These are phyloP conservation scores for Drosophila equinoxialis DNA, from an alignment of 1,140 invertebrate species.

Conservation along the genomic window DNA sequence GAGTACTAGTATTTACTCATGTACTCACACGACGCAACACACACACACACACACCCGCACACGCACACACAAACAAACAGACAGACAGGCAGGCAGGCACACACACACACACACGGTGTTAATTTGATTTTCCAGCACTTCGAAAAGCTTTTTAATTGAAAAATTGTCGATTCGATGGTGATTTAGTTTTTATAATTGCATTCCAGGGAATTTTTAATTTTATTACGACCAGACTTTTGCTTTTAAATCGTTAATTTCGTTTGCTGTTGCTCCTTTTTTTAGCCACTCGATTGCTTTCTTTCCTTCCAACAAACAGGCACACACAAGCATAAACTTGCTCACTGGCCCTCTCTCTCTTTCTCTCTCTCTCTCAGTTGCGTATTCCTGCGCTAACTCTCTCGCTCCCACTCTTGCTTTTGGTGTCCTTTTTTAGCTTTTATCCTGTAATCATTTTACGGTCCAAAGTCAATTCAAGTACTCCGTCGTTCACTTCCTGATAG, in stretches of 20 bases:
- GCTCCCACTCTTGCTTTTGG: constrained; percentile 24
- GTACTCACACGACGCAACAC: constrained; percentile 28
- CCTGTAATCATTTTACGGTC: constrained; percentile 74
- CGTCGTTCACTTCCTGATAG: constrained; percentile 65
- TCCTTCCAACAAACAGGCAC: constrained; percentile 18
- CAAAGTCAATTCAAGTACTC: constrained; percentile 77
- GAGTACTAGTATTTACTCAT: constrained; percentile 36
- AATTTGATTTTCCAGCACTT: not conserved
- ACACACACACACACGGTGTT: constrained; percentile 22
- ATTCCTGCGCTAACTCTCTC: not conserved
- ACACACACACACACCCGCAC: constrained; percentile 21
- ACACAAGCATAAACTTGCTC: constrained; percentile 14
- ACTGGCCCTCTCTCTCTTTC: constrained; percentile 28
- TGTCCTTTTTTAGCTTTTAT: constrained; percentile 64
- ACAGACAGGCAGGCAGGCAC: constrained; percentile 19
- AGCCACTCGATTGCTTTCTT: constrained; percentile 49
- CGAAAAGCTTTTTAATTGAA: not conserved
- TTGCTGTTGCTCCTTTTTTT: constrained; percentile 37
- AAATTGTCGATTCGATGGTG: constrained; percentile 8
- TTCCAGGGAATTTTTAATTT: constrained; percentile 12
- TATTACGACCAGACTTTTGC: constrained; percentile 18
- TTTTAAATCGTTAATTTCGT: constrained; percentile 23
- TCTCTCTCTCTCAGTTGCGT: constrained; percentile 13
- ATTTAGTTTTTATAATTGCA: constrained; percentile 4
- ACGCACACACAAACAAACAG: constrained; percentile 37